Evolutionary conservation across 2,113 vertebrate species (phyloP).

Genomic region (Sakesphorus luctuosus): DNA sequence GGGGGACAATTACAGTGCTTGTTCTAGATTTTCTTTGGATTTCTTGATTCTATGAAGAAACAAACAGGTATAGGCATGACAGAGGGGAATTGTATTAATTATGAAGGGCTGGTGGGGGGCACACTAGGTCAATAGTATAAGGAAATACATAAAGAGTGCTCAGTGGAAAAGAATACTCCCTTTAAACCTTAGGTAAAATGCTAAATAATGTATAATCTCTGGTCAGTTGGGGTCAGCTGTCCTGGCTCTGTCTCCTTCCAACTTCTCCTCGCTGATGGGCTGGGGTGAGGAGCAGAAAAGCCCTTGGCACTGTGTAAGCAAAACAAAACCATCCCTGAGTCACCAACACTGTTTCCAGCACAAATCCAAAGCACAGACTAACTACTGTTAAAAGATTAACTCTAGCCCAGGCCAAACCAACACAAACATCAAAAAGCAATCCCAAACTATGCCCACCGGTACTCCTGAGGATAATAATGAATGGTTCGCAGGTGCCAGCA

Average conservation of each 20-base stretch:
- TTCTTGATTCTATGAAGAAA: neutral
- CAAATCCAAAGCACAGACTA: neutral
- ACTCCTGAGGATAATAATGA: too few relatives aligned
- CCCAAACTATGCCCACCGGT: too few relatives aligned
- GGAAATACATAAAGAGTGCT: neutral
- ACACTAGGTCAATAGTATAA: neutral
- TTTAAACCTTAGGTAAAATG: neutral
- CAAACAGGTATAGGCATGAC: neutral
- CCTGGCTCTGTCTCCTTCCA: neutral
- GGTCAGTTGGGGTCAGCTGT: neutral
- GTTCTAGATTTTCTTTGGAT: neutral
- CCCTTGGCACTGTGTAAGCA: neutral
- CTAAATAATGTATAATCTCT: neutral
- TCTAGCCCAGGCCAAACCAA: too few relatives aligned
- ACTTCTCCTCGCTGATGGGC: neutral
- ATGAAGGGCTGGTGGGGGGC: too few relatives aligned
- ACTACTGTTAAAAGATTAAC: neutral
- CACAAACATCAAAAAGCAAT: too few relatives aligned
- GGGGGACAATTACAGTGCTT: neutral
- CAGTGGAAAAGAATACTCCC: neutral
- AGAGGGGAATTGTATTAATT: neutral
- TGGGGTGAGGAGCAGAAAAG: neutral
- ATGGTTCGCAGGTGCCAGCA: too few relatives aligned
- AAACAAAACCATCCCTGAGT: neutral
- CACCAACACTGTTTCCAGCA: neutral